These are phyloP conservation scores for Operophtera brumata DNA, from an alignment of 2,888 invertebrate genomes.

Conservation along the genomic window DNA sequence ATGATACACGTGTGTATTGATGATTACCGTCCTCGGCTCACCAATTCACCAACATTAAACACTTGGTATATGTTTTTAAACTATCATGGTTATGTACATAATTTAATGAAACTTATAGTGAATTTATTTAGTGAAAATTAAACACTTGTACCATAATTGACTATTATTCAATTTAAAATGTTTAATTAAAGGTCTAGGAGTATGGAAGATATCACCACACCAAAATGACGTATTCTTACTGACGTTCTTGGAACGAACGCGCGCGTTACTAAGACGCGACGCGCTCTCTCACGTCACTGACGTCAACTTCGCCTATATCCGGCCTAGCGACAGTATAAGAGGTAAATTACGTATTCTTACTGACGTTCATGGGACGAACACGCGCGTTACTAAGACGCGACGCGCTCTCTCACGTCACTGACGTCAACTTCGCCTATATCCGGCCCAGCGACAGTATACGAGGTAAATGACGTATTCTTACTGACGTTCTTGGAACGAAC, in stretches of 20 bases:
- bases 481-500: too few species aligned
- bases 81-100: too few species aligned
- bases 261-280: constrained; percentile 69
- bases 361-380: too few species aligned
- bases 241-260: constrained; percentile 82
- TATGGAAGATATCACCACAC: constrained; percentile 82
- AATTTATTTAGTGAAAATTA: too few species aligned
- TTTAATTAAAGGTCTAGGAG: constrained; percentile 73
- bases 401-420: constrained; percentile 78
- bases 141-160: too few species aligned
- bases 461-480: constrained; percentile 36
- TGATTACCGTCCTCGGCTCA: too few species aligned
- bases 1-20: too few species aligned
- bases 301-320: constrained; percentile 84
- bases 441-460: constrained; percentile 46
- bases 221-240: constrained; percentile 83
- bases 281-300: constrained; percentile 80
- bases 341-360: constrained; percentile 36
- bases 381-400: too few species aligned
- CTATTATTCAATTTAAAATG: too few species aligned
- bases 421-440: constrained; percentile 85
- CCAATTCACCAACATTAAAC: too few species aligned
- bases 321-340: constrained; percentile 45
- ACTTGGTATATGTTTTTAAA: too few species aligned
- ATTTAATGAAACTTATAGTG: too few species aligned